A percentile compares a stretch with the other conserved stretches of the same genome.
phyloP scores from a whole-genome alignment of 2,797 vertebrate species.

The Florisuga fusca region DNA sequence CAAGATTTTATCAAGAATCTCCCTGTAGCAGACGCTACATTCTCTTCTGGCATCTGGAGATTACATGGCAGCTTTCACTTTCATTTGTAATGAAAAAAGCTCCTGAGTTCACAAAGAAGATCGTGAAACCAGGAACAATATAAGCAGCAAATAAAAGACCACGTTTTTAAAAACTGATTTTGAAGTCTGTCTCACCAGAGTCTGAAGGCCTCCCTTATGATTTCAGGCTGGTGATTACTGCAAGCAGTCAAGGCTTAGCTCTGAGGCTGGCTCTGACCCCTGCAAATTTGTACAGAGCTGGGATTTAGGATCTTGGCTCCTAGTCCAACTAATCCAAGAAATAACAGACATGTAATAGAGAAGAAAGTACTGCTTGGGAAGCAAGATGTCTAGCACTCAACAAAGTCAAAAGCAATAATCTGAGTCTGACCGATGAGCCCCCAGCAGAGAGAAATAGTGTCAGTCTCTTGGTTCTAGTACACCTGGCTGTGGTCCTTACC shows the following conservation, averaged over 20 bases:
- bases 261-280: not conserved
- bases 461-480: not conserved
- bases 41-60: constrained; percentile 17
- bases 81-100: not conserved
- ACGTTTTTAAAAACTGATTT: not conserved
- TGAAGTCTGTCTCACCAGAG: not conserved
- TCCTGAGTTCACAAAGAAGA: not conserved
- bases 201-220: not conserved
- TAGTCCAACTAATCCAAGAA: not conserved
- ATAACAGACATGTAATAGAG: not conserved
- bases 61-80: constrained; percentile 22
- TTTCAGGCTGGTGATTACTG: not conserved
- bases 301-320: constrained; percentile 31
- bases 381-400: not conserved
- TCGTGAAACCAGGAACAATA: not conserved
- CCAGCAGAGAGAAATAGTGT: not conserved
- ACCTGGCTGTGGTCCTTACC: not conserved
- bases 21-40: not conserved
- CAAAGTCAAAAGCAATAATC: not conserved
- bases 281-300: not conserved
- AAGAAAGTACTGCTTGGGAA: constrained; percentile 2
- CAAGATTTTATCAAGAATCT: constrained; percentile 12
- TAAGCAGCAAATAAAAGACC: not conserved
- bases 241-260: not conserved
- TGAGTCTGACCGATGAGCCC: not conserved